A percentile compares a stretch with the other conserved stretches of the same genome.
Conservation (phyloP, 2,113 vertebrate species). For the Rhineura floridana region DNA sequence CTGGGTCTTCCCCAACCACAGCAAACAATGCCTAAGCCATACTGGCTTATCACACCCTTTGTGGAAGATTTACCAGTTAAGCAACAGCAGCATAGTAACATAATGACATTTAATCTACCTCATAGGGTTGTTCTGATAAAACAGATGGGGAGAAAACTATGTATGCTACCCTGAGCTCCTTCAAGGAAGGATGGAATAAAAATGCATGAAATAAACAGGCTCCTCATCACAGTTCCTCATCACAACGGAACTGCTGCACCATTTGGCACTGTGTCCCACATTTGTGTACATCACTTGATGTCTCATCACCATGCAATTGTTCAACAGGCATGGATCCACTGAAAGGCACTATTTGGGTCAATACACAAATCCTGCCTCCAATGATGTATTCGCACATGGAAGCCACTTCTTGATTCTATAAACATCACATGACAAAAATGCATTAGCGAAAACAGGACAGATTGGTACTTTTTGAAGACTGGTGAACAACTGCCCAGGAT, state of each 20-base stretch:
- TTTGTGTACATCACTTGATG: background rate
- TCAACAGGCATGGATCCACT: background rate
- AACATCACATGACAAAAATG: background rate
- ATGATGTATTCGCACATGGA: background rate
- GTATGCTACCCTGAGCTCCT: background rate
- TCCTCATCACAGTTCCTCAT: too few relatives aligned
- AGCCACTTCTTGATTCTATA: too few relatives aligned
- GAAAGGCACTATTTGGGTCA: accelerated
- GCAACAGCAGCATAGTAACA: too few relatives aligned
- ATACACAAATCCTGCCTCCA: background rate
- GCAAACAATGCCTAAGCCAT: background rate
- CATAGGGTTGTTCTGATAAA: background rate
- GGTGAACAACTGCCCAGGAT: background rate
- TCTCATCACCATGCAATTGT: background rate
- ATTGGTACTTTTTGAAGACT: background rate
- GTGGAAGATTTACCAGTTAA: too few relatives aligned
- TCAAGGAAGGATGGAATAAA: background rate
- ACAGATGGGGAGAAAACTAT: too few relatives aligned
- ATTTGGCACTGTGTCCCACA: background rate
- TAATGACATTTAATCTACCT: background rate
- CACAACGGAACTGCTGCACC: background rate
- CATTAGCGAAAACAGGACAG: background rate
- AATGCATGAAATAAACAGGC: background rate
- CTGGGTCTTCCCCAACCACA: background rate
- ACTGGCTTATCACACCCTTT: too few relatives aligned